These are phyloP conservation scores for Cygnus atratus DNA, from an alignment of 2,113 vertebrate species.

Conservation along the genomic window DNA sequence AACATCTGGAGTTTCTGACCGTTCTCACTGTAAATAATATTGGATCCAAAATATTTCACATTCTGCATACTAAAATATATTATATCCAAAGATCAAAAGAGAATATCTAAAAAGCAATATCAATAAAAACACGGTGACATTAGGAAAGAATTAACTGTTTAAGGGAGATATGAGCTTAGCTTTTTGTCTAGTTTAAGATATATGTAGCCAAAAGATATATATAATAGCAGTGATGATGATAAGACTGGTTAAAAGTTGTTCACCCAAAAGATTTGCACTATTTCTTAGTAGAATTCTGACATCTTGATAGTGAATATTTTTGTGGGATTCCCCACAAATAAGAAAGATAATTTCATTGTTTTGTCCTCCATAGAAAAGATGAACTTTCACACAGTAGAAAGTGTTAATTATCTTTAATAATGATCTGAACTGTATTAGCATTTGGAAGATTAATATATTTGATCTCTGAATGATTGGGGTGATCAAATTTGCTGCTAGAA, in stretches of 20 bases:
- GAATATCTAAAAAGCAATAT: not conserved
- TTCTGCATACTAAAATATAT: constrained; percentile 34
- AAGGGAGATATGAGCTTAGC: not conserved
- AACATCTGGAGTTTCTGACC: constrained; percentile 35
- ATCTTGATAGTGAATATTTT: not conserved
- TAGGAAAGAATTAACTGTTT: constrained; percentile 28
- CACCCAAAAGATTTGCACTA: not conserved
- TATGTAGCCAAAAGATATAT: not conserved
- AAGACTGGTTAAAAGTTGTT: not conserved
- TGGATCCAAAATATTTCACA: constrained; percentile 51
- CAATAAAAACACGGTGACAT: not conserved
- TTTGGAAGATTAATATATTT: not conserved
- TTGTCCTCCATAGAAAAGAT: not conserved
- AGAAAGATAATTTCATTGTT: not conserved
- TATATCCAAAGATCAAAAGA: not conserved
- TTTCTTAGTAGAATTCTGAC: not conserved
- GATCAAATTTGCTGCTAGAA: not conserved
- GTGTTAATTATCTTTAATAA: not conserved
- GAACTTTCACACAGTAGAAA: not conserved
- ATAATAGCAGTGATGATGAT: not conserved
- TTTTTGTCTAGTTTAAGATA: not conserved
- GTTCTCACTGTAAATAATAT: constrained; percentile 40
- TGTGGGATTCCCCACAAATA: not conserved
- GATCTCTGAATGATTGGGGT: not conserved
- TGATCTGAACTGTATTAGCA: not conserved